phyloP scores from a whole-genome alignment of 2,888 invertebrate species.

The Tenthredo scrophulariae region DNA sequence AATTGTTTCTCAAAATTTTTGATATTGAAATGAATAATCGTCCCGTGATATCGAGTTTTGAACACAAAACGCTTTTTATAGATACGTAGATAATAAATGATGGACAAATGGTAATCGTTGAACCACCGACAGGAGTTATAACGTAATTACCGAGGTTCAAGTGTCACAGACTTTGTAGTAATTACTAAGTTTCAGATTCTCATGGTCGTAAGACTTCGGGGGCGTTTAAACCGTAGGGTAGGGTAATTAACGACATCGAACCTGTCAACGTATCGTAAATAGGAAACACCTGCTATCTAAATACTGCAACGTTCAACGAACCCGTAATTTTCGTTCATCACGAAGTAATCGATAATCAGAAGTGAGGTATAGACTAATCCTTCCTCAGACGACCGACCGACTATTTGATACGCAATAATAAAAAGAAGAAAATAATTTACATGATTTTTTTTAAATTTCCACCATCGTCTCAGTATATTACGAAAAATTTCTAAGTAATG shows the following conservation, averaged over 20 bases:
- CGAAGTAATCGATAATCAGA: neutral
- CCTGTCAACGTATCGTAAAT: slow-evolving; percentile 5
- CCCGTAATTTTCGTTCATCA: neutral
- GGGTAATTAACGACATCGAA: slow-evolving; percentile 17
- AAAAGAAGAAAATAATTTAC: neutral
- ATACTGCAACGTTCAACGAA: neutral
- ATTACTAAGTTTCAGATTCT: slow-evolving; percentile 41
- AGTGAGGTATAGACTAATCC: neutral
- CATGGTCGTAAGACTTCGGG: slow-evolving; percentile 2
- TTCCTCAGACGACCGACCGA: no score
- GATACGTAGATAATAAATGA: neutral
- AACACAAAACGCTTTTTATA: neutral
- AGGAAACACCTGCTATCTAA: neutral
- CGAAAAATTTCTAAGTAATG: neutral
- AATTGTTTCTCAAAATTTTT: neutral
- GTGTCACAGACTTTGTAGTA: neutral
- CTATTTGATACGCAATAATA: neutral
- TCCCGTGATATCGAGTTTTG: neutral
- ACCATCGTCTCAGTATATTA: neutral
- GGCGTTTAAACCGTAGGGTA: neutral
- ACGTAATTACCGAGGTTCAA: slow-evolving; percentile 34
- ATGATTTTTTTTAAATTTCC: no score
- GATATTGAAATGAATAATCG: neutral
- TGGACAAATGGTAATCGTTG: neutral
- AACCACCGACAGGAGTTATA: neutral